Conservation (phyloP, 2,888 invertebrate genomes). For the Hirtodrosophila cameraria region DNA sequence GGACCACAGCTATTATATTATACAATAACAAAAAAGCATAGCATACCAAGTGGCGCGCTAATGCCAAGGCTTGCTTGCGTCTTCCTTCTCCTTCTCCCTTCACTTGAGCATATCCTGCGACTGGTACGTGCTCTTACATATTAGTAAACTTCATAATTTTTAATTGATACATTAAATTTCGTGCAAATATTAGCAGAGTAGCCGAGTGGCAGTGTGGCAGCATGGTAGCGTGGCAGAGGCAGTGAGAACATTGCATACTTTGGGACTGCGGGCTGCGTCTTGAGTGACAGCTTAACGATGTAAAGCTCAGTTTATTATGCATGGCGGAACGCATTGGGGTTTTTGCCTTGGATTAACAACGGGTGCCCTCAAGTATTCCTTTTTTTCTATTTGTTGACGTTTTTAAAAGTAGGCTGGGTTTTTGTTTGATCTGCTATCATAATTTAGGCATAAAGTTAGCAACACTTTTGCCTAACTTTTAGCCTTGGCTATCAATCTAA, state of each 20-base stretch:
- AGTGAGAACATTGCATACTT: neutral
- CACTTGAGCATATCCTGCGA: conserved; percentile 16
- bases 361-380: conserved; percentile 32
- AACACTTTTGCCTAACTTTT: conserved; percentile 29
- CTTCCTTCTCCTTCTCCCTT: neutral
- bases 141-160: conserved; percentile 84
- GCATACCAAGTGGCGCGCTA: conserved; percentile 73
- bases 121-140: conserved; percentile 83
- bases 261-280: conserved; percentile 37
- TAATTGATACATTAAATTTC: conserved; percentile 84
- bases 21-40: conserved; percentile 72
- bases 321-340: conserved; percentile 45
- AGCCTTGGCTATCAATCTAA: conserved; percentile 28
- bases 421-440: conserved; percentile 54
- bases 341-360: conserved; percentile 46
- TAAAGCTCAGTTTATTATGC: conserved; percentile 78
- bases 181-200: conserved; percentile 73
- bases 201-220: conserved; percentile 15
- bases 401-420: conserved; percentile 28
- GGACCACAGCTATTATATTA: conserved; percentile 62
- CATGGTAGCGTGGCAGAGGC: neutral
- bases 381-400: neutral
- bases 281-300: conserved; percentile 77
- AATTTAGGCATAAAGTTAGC: conserved; percentile 32
- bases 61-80: conserved; percentile 43